Conservation (phyloP, 2,113 vertebrate species). For the Stictonetta naevosa region DNA sequence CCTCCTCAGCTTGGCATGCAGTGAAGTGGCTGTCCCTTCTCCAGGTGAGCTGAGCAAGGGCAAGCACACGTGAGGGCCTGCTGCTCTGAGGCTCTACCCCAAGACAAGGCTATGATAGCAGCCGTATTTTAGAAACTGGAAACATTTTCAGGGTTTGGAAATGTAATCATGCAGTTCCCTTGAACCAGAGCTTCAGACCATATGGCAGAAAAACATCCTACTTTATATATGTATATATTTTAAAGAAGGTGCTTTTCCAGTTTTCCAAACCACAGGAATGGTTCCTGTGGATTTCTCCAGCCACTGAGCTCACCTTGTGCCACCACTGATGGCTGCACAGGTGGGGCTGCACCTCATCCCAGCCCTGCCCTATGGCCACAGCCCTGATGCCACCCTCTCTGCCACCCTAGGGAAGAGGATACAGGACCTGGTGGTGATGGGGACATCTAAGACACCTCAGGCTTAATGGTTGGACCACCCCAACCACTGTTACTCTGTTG, state of each 20-base stretch:
- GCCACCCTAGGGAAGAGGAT: background rate
- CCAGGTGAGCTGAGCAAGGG: background rate
- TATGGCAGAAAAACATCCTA: background rate
- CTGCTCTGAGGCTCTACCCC: background rate
- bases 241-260: too few species aligned
- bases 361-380: rapidly evolving
- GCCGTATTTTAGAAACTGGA: background rate
- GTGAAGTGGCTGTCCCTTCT: rapidly evolving
- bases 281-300: too few species aligned
- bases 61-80: background rate
- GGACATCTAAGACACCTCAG: background rate
- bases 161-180: background rate
- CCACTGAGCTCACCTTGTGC: background rate
- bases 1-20: background rate
- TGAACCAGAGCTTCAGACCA: background rate
- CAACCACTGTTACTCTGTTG: background rate
- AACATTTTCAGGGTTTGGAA: background rate
- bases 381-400: rapidly evolving
- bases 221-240: background rate
- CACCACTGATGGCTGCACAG: background rate
- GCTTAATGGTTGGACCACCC: background rate
- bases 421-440: rapidly evolving
- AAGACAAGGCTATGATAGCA: background rate
- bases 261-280: too few species aligned
- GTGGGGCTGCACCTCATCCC: background rate